Conservation (phyloP, 2,888 invertebrate species). For the Patella pellucida region DNA sequence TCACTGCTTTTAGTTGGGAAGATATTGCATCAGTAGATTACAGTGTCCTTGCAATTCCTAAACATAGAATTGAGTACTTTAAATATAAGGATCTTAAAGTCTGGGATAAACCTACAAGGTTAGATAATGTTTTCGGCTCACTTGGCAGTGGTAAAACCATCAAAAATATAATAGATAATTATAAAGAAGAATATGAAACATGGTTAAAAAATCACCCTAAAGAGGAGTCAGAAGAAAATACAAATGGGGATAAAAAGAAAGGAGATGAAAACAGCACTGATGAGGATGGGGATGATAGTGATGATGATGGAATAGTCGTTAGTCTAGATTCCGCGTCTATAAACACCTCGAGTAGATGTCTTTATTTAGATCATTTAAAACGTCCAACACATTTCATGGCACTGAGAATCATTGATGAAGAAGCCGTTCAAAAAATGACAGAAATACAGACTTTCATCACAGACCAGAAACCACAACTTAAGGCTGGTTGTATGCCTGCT, state of each 20-base stretch:
- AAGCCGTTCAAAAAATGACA: constrained; percentile 39
- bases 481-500: constrained; percentile 50
- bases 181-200: constrained; percentile 28
- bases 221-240: not conserved
- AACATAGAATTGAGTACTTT: constrained; percentile 72
- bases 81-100: constrained; percentile 68
- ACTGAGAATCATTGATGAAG: constrained; percentile 50
- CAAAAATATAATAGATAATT: constrained; percentile 42
- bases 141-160: constrained; percentile 48
- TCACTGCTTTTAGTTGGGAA: constrained; percentile 68
- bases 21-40: constrained; percentile 66
- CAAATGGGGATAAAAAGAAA: constrained; percentile 5
- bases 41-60: constrained; percentile 67
- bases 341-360: constrained; percentile 24
- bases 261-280: constrained; percentile 11
- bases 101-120: constrained; percentile 69
- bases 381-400: constrained; percentile 63
- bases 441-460: constrained; percentile 53
- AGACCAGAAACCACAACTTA: constrained; percentile 48
- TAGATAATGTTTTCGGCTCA: constrained; percentile 70
- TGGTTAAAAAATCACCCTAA: not conserved
- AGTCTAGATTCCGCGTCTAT: constrained; percentile 25
- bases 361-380: constrained; percentile 55
- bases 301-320: constrained; percentile 21
- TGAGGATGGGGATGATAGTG: not conserved